Percentiles rank a stretch among this genome's conserved stretches.
These are phyloP conservation scores for Parelbella ahira DNA, from an alignment of 2,888 invertebrate genomes.

Conservation along the genomic window DNA sequence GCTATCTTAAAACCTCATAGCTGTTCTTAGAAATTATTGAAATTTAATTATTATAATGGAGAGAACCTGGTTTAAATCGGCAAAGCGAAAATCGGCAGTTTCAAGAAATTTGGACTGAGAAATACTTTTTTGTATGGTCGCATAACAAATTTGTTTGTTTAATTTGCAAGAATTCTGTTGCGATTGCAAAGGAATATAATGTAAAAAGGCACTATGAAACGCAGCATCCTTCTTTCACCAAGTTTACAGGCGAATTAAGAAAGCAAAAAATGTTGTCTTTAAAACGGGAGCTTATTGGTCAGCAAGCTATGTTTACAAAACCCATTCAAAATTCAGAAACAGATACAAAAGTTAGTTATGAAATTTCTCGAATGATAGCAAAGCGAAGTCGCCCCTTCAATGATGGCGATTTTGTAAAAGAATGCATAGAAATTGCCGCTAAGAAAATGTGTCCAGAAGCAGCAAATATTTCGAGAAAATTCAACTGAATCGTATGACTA, in stretches of 20 bases:
- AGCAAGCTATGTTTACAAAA: constrained; percentile 4
- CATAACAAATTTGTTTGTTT: neutral
- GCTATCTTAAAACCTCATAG: too few species aligned
- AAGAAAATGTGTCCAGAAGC: constrained; percentile 13
- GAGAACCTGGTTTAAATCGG: too few species aligned
- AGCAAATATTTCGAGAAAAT: too few species aligned
- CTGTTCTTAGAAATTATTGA: too few species aligned
- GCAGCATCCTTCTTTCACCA: constrained; percentile 14
- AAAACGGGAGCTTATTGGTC: constrained; percentile 1
- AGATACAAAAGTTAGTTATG: neutral
- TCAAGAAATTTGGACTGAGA: constrained; percentile 1
- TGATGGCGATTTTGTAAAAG: constrained; percentile 26
- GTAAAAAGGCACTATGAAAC: constrained; percentile 23
- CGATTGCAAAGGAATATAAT: constrained; percentile 8
- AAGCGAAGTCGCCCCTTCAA: constrained; percentile 23
- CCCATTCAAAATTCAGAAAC: constrained; percentile 1
- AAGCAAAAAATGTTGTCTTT: constrained; percentile 1
- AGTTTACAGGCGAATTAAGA: constrained; percentile 1
- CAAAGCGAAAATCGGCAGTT: neutral
- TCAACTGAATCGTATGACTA: too few species aligned
- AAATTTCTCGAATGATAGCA: neutral
- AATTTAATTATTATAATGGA: too few species aligned
- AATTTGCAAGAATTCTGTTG: neutral
- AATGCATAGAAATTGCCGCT: constrained; percentile 19
- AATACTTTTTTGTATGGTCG: constrained; percentile 5